A percentile compares a stretch with the other conserved stretches of the same genome.
phyloP scores from a whole-genome alignment of 2,888 invertebrate species.

The Troglohyphantes excavatus region DNA sequence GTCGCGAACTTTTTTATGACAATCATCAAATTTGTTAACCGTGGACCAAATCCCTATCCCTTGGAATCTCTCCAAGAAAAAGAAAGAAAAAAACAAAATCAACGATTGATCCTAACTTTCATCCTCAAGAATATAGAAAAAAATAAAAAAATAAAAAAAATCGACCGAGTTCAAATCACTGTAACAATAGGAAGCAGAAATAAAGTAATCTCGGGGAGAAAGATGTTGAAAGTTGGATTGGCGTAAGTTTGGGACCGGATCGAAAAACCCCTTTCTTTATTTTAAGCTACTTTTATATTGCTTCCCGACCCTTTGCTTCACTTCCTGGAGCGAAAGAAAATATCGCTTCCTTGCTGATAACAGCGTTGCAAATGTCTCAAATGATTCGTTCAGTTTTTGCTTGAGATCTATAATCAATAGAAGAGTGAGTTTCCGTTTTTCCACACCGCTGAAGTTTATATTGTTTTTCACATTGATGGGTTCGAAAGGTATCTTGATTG shows the following conservation, averaged over 20 bases:
- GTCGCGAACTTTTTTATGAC: conserved; percentile 55
- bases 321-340: conserved; percentile 16
- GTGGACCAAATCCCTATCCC: conserved; percentile 52
- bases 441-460: conserved; percentile 22
- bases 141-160: conserved; percentile 46
- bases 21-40: conserved; percentile 56
- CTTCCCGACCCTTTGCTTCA: conserved; percentile 22
- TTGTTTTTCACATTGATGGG: conserved; percentile 37
- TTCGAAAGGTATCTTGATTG: conserved; percentile 48
- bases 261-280: conserved; percentile 27
- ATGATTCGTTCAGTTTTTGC: conserved; percentile 51
- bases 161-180: conserved; percentile 70
- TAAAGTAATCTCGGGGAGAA: conserved; percentile 51
- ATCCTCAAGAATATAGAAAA: conserved; percentile 14
- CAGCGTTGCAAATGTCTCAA: conserved; percentile 42
- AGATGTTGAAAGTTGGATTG: conserved; percentile 55
- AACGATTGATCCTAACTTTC: conserved; percentile 58
- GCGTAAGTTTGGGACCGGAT: conserved; percentile 30
- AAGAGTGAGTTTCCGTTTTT: conserved; percentile 47
- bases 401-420: conserved; percentile 52
- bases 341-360: conserved; percentile 35
- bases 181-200: conserved; percentile 63
- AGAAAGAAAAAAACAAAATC: background rate
- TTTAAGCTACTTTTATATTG: conserved; percentile 42
- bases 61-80: conserved; percentile 45